Base-by-base conservation (phyloP, 2,888 invertebrate genomes). In the Coecobrya sp. region DNA sequence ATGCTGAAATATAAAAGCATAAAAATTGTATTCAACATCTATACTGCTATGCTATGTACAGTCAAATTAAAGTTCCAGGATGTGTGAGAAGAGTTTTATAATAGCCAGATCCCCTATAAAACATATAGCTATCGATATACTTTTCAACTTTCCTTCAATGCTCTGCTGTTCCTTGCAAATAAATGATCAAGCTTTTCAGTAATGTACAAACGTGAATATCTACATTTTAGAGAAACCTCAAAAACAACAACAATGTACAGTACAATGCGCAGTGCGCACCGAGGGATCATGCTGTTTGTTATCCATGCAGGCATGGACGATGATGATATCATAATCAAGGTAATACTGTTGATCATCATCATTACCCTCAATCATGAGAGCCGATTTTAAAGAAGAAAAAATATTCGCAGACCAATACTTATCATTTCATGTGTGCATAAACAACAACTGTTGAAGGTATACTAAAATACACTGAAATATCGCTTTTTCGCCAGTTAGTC, bases 291-390 rank as follows among this genome's bases (percentile, higher is more conserved):
- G 13, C 52, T 79, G n/a, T 16, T 19, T 19, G n/a, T 59, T 42
- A 16, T 81, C 30, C 68, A 68, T 52, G 49, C 79, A 81, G 27
- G 76, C 76, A 49, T 76, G 49, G 68, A n/a, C 22, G 88, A 81
- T 88, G 88, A 81, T 88, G 88, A 88, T 88, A 88, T 88, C 88
- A 79, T 88, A 88, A 88, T 88, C 88, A 88, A 88, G 88, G 88
- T 68, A 68, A 81, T 88, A 68, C 45, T 65, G 30, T 52, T 70
- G 81, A 81, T 81, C 65, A 79, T 59, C 76, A 16, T 86, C 86
- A 70, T 45, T 55, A 70, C 49, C 85, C 70, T 27, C 68, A 86
- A 86, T 86, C 86, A 86, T 86, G 27, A 70, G 55, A 85, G 42
- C 68, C 30, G 68, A 85, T 68, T 62, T 49, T 16, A 25, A 81